phyloP scores from a whole-genome alignment of 2,797 vertebrate genomes.

The Muscicapa striata region DNA sequence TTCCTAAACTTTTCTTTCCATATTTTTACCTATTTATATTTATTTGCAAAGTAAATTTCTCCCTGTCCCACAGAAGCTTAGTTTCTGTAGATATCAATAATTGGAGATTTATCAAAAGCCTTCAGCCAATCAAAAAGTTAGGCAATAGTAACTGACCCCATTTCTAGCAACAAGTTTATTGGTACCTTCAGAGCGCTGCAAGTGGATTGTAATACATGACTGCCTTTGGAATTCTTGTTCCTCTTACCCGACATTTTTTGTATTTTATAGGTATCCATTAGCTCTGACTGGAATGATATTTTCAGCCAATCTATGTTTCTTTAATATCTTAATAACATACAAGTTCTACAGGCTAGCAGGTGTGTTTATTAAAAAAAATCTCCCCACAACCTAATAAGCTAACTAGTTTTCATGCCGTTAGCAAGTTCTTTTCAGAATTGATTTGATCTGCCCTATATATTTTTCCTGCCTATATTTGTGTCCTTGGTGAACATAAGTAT shows the following conservation, averaged over 20 bases:
- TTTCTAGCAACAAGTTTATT: background rate
- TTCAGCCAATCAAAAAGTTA: background rate
- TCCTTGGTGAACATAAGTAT: background rate
- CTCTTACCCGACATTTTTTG: background rate
- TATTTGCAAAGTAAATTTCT: background rate
- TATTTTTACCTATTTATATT: background rate
- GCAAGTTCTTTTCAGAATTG: background rate
- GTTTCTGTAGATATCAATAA: background rate
- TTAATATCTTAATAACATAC: background rate
- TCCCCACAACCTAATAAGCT: background rate
- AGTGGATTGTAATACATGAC: background rate
- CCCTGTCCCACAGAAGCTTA: background rate
- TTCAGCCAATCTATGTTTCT: background rate
- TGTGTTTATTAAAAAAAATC: background rate
- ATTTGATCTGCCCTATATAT: background rate
- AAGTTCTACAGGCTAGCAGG: background rate
- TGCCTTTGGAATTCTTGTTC: background rate
- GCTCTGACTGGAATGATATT: background rate
- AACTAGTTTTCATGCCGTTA: background rate
- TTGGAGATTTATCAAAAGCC: background rate
- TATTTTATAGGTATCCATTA: background rate
- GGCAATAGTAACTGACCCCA: fast-evolving
- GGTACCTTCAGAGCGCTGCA: background rate
- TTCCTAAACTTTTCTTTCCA: background rate
- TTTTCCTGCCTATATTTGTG: background rate